Evolutionary conservation across 2,888 invertebrate species (phyloP).

Genomic region (Heliconius cydno): DNA sequence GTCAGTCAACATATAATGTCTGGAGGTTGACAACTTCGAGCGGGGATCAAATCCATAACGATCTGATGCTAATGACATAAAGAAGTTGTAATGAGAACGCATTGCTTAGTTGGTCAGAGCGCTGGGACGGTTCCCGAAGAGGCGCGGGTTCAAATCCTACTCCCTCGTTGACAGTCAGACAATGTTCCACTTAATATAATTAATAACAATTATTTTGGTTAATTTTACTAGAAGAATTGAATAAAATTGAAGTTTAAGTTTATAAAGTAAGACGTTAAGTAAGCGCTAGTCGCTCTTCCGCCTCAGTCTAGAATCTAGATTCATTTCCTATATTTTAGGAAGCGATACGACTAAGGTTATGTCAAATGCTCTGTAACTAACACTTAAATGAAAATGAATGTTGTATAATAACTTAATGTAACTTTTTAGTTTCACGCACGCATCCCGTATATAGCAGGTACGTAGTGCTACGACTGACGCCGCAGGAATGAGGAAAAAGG

Average conservation of each 20-base stretch:
- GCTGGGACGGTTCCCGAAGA: too few relatives aligned
- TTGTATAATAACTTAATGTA: background rate
- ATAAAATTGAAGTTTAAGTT: background rate
- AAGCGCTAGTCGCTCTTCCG: conserved; percentile 29
- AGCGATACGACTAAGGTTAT: conserved; percentile 20
- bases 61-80: too few relatives aligned
- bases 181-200: background rate
- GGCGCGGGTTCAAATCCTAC: too few relatives aligned
- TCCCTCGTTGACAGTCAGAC: background rate
- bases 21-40: background rate
- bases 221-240: background rate
- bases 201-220: background rate
- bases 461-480: too few relatives aligned
- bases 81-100: too few relatives aligned
- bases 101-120: too few relatives aligned
- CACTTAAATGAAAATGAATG: background rate
- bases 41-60: background rate
- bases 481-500: too few relatives aligned
- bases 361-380: background rate
- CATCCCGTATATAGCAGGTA: background rate
- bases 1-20: too few relatives aligned
- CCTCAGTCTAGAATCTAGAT: conserved; percentile 8
- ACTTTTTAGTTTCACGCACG: background rate
- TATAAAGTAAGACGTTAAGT: conserved; percentile 5
- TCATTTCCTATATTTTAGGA: conserved; percentile 31